A percentile compares a stretch with the other conserved stretches of the same genome.
phyloP scores from a whole-genome alignment of 2,888 invertebrate species.

The Fissipunctia ypsillon region DNA sequence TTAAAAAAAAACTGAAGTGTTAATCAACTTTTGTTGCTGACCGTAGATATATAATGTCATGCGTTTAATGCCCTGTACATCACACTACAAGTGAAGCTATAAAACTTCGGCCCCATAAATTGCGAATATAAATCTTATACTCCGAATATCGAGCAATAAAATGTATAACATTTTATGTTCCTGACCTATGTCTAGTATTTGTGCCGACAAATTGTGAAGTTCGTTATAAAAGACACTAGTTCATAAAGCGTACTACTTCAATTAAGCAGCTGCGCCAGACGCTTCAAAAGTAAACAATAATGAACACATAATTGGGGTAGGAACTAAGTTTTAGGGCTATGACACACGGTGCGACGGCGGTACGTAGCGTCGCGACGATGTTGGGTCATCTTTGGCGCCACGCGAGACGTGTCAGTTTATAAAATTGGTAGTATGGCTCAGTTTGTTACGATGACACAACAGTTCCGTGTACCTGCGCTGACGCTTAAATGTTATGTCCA shows the following conservation, averaged over 20 bases:
- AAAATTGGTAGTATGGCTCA: constrained; percentile 26
- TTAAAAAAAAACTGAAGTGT: no score
- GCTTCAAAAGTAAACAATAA: not conserved
- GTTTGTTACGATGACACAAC: constrained; percentile 32
- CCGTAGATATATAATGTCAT: no score
- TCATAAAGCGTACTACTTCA: not conserved
- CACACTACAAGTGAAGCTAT: not conserved
- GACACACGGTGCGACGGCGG: constrained; percentile 8
- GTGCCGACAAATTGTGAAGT: not conserved
- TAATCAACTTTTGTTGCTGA: no score
- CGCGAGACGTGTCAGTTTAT: constrained; percentile 2
- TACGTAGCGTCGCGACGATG: constrained; percentile 6
- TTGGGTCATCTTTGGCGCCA: constrained; percentile 20
- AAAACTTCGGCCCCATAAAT: not conserved
- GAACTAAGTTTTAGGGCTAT: not conserved
- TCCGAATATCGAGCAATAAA: not conserved
- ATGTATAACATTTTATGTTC: not conserved
- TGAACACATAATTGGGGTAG: not conserved
- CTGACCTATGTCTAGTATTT: not conserved
- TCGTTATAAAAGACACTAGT: not conserved
- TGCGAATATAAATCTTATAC: not conserved
- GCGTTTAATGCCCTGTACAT: no score
- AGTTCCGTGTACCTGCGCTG: constrained; percentile 35
- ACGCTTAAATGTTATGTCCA: not conserved
- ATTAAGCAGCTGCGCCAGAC: not conserved